Percentiles rank a stretch among this genome's conserved stretches.
These are phyloP conservation scores for Phengaris alcon DNA, from an alignment of 2,888 invertebrate species.

Conservation along the genomic window DNA sequence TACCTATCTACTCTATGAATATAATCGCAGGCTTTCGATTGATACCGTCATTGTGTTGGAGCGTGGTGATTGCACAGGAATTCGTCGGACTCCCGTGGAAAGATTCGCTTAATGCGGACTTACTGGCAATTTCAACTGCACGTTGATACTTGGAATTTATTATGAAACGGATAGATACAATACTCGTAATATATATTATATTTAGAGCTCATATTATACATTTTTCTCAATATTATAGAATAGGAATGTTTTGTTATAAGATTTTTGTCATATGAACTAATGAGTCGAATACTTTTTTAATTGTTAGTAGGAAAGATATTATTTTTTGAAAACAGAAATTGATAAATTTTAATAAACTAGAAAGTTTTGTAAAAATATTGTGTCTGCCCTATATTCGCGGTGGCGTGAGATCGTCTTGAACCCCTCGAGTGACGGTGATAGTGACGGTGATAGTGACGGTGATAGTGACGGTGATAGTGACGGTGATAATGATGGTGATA, in stretches of 20 bases:
- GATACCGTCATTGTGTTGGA: slow-evolving; percentile 55
- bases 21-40: slow-evolving; percentile 50
- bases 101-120: slow-evolving; percentile 41
- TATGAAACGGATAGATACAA: slow-evolving; percentile 34
- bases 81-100: slow-evolving; percentile 48
- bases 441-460: too few relatives aligned
- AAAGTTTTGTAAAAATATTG: too few relatives aligned
- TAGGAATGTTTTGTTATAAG: too few relatives aligned
- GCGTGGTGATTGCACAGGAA: slow-evolving; percentile 56
- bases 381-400: neutral
- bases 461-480: too few relatives aligned
- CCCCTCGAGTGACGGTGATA: too few relatives aligned
- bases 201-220: neutral
- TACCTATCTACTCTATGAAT: slow-evolving; percentile 45
- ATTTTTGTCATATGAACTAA: too few relatives aligned
- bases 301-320: too few relatives aligned
- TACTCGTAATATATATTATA: neutral
- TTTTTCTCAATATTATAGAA: neutral
- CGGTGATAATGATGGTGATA: too few relatives aligned
- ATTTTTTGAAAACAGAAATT: too few relatives aligned
- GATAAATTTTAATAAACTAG: too few relatives aligned
- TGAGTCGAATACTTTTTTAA: too few relatives aligned
- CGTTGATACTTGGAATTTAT: slow-evolving; percentile 38
- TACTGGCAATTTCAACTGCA: slow-evolving; percentile 42
- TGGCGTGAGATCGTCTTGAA: too few relatives aligned